Conservation (phyloP, 2,888 invertebrate species). For the Margaritifera margaritifera region DNA sequence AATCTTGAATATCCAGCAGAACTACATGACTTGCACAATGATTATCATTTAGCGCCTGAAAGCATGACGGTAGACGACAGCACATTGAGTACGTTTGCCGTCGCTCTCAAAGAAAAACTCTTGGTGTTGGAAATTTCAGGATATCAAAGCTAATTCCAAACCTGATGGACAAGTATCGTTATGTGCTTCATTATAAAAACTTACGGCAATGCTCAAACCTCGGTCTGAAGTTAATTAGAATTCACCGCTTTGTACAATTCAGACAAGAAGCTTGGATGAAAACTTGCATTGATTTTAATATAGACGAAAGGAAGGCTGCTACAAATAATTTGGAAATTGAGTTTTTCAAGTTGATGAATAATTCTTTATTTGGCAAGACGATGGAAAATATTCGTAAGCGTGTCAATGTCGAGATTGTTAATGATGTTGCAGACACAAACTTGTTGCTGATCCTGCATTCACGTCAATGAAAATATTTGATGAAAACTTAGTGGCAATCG, state of each 20-base stretch:
- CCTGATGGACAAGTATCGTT: conserved; percentile 5
- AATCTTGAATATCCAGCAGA: conserved; percentile 71
- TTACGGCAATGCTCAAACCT: not conserved
- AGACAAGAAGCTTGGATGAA: conserved; percentile 5
- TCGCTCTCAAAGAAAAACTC: no score
- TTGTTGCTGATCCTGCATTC: no score
- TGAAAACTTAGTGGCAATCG: no score
- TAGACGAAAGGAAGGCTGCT: not conserved
- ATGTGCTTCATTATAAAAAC: conserved; percentile 7
- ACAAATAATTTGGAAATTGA: no score
- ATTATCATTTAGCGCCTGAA: conserved; percentile 59
- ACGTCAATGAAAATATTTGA: no score
- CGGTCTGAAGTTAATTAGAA: not conserved
- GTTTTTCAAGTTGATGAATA: no score
- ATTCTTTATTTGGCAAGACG: no score
- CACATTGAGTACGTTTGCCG: conserved; percentile 15
- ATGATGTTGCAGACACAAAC: no score
- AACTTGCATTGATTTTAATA: conserved; percentile 9
- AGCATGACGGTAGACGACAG: conserved; percentile 17
- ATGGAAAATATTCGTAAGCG: no score
- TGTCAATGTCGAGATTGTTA: no score
- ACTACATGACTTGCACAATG: conserved; percentile 65
- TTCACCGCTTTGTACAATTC: conserved; percentile 3
- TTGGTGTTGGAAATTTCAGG: no score
- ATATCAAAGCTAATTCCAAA: conserved; percentile 16